phyloP scores from a whole-genome alignment of 2,113 vertebrate genomes.

The Perca flavescens region DNA sequence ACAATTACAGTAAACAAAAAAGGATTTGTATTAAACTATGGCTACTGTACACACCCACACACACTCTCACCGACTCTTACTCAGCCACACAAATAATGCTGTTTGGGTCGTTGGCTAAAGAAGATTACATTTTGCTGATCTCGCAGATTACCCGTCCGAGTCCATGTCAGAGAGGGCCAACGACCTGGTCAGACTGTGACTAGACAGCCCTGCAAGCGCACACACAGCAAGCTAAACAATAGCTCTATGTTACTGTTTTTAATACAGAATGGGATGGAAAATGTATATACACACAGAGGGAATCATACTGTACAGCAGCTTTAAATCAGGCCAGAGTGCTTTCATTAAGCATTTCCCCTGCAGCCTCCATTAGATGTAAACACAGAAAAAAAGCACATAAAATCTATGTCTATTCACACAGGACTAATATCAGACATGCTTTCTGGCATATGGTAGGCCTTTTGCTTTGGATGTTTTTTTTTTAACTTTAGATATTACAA shows the following conservation, averaged over 20 bases:
- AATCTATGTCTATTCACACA: neutral
- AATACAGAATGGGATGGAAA: too few relatives aligned
- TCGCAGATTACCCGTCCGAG: slow-evolving; percentile 76
- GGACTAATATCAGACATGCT: neutral
- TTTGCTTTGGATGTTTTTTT: slow-evolving; percentile 13
- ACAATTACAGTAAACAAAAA: slow-evolving; percentile 16
- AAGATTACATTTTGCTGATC: slow-evolving; percentile 83
- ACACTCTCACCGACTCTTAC: slow-evolving; percentile 5
- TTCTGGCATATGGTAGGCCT: neutral
- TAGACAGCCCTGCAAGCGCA: neutral
- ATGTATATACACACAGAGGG: neutral
- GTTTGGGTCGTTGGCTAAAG: slow-evolving; percentile 69
- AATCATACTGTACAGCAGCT: neutral
- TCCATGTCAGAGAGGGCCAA: slow-evolving; percentile 51
- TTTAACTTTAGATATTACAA: slow-evolving; percentile 15
- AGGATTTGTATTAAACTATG: slow-evolving; percentile 17
- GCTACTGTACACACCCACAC: slow-evolving; percentile 11
- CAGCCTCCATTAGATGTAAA: neutral
- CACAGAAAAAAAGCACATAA: neutral
- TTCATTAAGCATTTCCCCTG: neutral
- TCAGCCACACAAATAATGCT: slow-evolving; percentile 37
- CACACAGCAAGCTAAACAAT: neutral
- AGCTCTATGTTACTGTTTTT: neutral
- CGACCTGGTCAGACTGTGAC: slow-evolving; percentile 28
- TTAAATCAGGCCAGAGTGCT: neutral